Evolutionary conservation across 53 echinoderm and acorn worm genomes (phyloP).

Genomic region (Arbacia lixula): DNA sequence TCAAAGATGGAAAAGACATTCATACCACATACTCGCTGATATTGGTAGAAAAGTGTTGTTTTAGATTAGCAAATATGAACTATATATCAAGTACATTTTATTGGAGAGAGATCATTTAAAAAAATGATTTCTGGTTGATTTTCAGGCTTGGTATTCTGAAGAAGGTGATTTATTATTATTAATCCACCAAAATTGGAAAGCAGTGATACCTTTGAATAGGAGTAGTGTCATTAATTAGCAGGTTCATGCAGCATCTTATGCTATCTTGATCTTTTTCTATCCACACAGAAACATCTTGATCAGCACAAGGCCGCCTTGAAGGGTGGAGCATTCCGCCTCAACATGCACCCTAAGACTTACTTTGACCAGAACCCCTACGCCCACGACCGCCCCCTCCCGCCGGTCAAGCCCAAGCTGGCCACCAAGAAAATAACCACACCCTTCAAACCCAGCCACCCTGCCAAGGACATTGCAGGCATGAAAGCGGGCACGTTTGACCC

Average conservation of each 20-base stretch:
- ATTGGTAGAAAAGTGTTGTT: no score
- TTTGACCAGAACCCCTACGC: constrained; percentile 92
- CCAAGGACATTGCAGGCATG: constrained; percentile 90
- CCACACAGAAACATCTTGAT: constrained; percentile 74
- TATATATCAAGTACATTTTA: no score
- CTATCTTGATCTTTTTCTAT: background rate
- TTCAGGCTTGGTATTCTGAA: no score
- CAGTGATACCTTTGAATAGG: no score
- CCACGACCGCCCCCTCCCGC: constrained; percentile 88
- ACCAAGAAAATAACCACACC: constrained; percentile 84
- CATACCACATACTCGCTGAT: no score
- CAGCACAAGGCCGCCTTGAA: constrained; percentile 75
- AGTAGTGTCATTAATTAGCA: no score
- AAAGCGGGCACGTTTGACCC: constrained; percentile 99
- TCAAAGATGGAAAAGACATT: no score
- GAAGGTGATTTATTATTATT: background rate
- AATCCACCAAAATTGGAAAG: background rate
- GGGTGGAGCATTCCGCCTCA: constrained; percentile 93
- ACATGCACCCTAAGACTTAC: constrained; percentile 88
- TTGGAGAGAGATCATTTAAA: no score
- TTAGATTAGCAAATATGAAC: no score
- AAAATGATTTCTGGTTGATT: no score
- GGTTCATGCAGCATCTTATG: no score
- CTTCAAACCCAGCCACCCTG: constrained; percentile 94
- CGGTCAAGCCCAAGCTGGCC: constrained; percentile 67